Percentiles rank a stretch among this genome's conserved stretches.
Evolutionary conservation across 35 echinoderm and acorn worm species (phyloP).

Genomic region (Strongylocentrotus purpuratus): DNA sequence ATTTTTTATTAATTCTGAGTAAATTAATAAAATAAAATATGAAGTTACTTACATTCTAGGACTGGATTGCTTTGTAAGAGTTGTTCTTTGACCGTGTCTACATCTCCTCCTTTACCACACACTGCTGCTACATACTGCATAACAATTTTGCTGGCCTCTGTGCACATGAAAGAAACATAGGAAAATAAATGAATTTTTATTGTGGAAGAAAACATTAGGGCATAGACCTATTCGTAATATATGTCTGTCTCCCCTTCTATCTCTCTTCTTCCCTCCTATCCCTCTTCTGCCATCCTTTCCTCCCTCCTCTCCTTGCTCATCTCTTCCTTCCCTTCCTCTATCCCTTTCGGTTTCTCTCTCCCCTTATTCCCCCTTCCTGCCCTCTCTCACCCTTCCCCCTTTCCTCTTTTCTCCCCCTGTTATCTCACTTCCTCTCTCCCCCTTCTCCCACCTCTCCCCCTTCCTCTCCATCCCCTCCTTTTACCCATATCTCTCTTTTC

Average conservation of each 20-base stretch:
- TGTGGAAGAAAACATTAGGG: no score
- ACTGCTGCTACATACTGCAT: conserved; percentile 99
- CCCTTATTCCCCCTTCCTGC: not conserved
- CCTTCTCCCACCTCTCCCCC: not conserved
- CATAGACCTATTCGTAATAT: no score
- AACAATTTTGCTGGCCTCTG: conserved; percentile 95
- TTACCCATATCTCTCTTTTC: not conserved
- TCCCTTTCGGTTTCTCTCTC: not conserved
- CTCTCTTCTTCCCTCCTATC: not conserved
- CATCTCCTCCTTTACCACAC: conserved; percentile 91
- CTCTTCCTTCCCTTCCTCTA: not conserved
- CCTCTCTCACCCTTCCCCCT: not conserved
- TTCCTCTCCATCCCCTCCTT: not conserved
- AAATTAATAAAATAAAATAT: no score
- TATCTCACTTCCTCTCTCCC: not conserved
- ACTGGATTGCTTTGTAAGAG: conserved; percentile 98
- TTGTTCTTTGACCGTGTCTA: conserved; percentile 98
- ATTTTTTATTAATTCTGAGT: no score
- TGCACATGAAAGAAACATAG: not conserved
- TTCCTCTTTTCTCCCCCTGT: not conserved
- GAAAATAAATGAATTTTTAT: not conserved
- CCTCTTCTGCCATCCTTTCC: not conserved
- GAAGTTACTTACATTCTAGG: conserved; percentile 77
- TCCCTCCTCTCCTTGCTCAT: not conserved
- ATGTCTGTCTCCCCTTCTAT: not conserved